phyloP scores from a whole-genome alignment of 2,888 invertebrate genomes.

The Leistus spinibarbis region DNA sequence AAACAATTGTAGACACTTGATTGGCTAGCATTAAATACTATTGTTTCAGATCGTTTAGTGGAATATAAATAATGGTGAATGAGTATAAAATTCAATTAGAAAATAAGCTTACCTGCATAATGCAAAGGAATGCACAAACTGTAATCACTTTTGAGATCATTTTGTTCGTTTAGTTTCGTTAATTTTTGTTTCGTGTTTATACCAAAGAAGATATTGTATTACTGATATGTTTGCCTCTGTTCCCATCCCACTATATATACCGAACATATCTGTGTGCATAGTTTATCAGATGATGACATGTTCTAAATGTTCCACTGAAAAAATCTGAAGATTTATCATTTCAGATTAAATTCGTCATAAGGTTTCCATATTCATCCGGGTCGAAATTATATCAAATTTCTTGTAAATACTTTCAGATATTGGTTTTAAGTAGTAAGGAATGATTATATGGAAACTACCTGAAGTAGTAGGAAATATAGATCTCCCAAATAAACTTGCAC shows the following conservation, averaged over 20 bases:
- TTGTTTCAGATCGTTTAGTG: too few species aligned
- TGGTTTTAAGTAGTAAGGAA: too few species aligned
- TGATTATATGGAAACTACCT: too few species aligned
- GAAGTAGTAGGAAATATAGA: too few species aligned
- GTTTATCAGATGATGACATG: slow-evolving; percentile 12
- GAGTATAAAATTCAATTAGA: neutral
- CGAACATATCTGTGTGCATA: slow-evolving; percentile 8
- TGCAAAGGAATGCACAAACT: slow-evolving; percentile 4
- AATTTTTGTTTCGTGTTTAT: neutral
- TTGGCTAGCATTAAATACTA: too few species aligned
- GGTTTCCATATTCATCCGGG: neutral
- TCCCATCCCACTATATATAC: slow-evolving; percentile 1
- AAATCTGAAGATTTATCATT: neutral
- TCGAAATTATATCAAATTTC: neutral
- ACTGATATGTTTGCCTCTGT: neutral
- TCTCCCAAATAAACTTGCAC: too few species aligned
- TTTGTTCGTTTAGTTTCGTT: slow-evolving; percentile 9
- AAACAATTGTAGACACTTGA: too few species aligned
- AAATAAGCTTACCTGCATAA: slow-evolving; percentile 17
- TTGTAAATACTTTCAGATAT: too few species aligned
- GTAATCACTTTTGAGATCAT: slow-evolving; percentile 22
- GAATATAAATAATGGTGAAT: too few species aligned
- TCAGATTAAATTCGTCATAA: neutral
- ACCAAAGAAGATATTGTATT: neutral
- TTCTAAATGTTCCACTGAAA: neutral